These are phyloP conservation scores for Stichopus chloronotus DNA, from an alignment of 35 echinoderm and acorn worm species.

Conservation along the genomic window DNA sequence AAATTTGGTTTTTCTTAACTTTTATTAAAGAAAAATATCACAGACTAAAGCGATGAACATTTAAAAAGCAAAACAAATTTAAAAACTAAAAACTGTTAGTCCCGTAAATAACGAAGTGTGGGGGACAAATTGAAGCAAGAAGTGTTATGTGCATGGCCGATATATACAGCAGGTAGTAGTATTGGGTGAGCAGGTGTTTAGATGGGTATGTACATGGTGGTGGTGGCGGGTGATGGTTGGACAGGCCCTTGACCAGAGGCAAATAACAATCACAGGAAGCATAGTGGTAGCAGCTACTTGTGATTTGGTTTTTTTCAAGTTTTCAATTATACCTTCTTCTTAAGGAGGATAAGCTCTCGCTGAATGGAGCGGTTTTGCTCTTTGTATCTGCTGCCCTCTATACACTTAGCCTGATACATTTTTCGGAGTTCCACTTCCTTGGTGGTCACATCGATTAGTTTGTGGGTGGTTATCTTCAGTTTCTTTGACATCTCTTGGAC, in stretches of 20 bases:
- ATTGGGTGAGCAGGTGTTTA: neutral
- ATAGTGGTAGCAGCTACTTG: neutral
- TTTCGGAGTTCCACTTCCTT: conserved; percentile 89
- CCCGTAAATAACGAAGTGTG: neutral
- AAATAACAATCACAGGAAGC: conserved; percentile 39
- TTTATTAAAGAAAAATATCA: too few relatives aligned
- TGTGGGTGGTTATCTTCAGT: conserved; percentile 84
- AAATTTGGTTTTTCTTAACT: too few relatives aligned
- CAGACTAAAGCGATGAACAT: too few relatives aligned
- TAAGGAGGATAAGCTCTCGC: conserved; percentile 70
- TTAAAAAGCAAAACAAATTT: too few relatives aligned
- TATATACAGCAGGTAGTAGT: neutral
- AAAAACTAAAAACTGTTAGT: neutral
- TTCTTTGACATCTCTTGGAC: conserved; percentile 79
- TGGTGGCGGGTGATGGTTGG: neutral
- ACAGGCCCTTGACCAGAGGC: conserved; percentile 52
- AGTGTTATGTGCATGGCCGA: neutral
- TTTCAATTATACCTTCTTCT: conserved; percentile 54
- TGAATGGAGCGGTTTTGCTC: conserved; percentile 76
- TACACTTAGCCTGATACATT: conserved; percentile 85
- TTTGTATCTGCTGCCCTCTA: conserved; percentile 75
- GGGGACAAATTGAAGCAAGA: neutral
- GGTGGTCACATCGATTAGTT: conserved; percentile 92
- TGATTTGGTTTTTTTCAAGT: too few relatives aligned
- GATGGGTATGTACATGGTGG: neutral